These are phyloP conservation scores for Chiroxiphia lanceolata DNA, from an alignment of 2,797 vertebrate genomes.

Conservation along the genomic window DNA sequence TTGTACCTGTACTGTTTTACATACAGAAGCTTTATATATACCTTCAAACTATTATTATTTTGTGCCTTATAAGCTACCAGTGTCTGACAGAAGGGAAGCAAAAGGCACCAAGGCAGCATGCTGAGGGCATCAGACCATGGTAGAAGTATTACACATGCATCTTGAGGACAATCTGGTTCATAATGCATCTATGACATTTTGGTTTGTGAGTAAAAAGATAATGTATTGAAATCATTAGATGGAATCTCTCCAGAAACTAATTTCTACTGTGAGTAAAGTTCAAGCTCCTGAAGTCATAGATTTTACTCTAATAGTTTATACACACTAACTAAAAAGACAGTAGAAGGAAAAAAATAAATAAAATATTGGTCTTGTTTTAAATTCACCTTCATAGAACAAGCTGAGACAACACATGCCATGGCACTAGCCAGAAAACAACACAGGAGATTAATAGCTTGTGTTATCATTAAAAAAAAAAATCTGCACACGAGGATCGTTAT, in stretches of 20 bases:
- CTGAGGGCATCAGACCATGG: not conserved
- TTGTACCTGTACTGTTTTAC: not conserved
- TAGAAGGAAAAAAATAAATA: not conserved
- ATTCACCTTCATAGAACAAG: not conserved
- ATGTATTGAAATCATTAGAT: not conserved
- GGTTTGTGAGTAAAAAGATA: not conserved
- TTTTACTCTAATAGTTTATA: not conserved
- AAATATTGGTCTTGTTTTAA: not conserved
- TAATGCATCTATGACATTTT: not conserved
- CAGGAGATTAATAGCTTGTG: not conserved
- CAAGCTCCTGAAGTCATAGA: not conserved
- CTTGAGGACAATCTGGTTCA: not conserved
- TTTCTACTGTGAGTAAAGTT: not conserved
- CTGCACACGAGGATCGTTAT: fast-evolving
- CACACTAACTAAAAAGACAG: not conserved
- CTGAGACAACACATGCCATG: not conserved
- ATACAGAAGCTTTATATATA: no score
- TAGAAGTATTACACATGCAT: not conserved
- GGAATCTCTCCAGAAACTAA: not conserved
- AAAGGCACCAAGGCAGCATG: not conserved
- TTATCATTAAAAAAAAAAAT: not conserved
- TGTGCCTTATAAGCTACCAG: not conserved
- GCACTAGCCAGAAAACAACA: not conserved
- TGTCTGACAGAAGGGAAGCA: not conserved
- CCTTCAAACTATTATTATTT: not conserved